These are phyloP conservation scores for Neotoxoptera formosana DNA, from an alignment of 1,140 invertebrate species.

Conservation along the genomic window DNA sequence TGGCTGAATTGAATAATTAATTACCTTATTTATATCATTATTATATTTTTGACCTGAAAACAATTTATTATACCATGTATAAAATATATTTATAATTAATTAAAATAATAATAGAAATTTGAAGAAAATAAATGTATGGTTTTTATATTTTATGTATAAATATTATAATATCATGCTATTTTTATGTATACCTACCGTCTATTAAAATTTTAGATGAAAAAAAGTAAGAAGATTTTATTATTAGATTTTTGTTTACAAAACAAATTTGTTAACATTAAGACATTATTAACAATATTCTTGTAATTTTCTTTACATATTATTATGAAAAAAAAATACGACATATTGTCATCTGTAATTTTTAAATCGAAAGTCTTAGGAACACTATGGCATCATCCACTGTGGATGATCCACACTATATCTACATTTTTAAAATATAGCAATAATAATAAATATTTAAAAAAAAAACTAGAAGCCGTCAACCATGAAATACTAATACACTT, in stretches of 20 bases:
- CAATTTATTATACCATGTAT: background rate
- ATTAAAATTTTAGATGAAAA: background rate
- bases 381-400: background rate
- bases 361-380: background rate
- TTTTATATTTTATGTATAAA: background rate
- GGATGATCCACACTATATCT: no score
- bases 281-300: background rate
- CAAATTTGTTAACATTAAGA: background rate
- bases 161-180: no score
- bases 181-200: no score
- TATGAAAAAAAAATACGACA: no score
- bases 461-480: background rate
- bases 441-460: background rate
- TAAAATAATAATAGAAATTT: background rate
- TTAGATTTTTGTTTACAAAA: background rate
- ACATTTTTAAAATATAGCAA: background rate
- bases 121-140: background rate
- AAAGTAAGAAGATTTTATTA: background rate
- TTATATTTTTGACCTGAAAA: background rate
- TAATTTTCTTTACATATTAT: no score
- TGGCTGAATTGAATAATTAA: background rate
- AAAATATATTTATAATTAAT: background rate
- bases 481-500: background rate
- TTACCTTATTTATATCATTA: background rate
- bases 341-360: background rate